These are phyloP conservation scores for Andrena hattorfiana DNA, from an alignment of 2,888 invertebrate species.

Conservation along the genomic window DNA sequence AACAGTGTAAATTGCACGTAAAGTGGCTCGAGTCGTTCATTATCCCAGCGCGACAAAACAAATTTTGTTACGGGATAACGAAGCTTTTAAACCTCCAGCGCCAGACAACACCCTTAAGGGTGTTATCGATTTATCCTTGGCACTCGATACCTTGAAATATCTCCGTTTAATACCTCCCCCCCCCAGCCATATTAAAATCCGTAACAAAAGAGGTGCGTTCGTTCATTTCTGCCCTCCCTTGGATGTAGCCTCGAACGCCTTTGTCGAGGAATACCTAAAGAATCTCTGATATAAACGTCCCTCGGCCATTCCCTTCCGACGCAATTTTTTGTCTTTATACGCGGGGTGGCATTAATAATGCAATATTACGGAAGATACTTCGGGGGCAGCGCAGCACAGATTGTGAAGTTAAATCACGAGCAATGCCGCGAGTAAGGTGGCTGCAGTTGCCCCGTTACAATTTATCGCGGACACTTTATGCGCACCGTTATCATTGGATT, in stretches of 20 bases:
- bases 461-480: constrained; percentile 22
- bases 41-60: not conserved
- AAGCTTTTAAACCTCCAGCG: constrained; percentile 31
- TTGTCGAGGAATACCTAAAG: constrained; percentile 19
- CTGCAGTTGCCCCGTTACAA: constrained; percentile 29
- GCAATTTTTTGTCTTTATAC: constrained; percentile 35
- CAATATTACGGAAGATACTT: constrained; percentile 18
- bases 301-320: not conserved
- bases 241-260: not conserved
- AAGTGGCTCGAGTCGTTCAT: constrained; percentile 19
- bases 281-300: constrained; percentile 22
- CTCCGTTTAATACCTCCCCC: constrained; percentile 2
- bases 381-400: constrained; percentile 1
- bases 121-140: constrained; percentile 35
- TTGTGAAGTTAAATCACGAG: constrained; percentile 29
- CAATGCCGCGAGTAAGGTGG: constrained; percentile 9
- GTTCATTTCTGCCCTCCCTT: not conserved
- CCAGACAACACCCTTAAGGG: not conserved
- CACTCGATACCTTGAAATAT: constrained; percentile 12
- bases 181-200: constrained; percentile 12
- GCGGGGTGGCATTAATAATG: constrained; percentile 41
- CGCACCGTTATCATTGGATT: constrained; percentile 33
- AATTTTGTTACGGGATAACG: constrained; percentile 43
- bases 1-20: not conserved
- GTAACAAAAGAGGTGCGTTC: not conserved